These are phyloP conservation scores for Drosophila littoralis DNA, from an alignment of 1,140 invertebrate genomes.

Conservation along the genomic window DNA sequence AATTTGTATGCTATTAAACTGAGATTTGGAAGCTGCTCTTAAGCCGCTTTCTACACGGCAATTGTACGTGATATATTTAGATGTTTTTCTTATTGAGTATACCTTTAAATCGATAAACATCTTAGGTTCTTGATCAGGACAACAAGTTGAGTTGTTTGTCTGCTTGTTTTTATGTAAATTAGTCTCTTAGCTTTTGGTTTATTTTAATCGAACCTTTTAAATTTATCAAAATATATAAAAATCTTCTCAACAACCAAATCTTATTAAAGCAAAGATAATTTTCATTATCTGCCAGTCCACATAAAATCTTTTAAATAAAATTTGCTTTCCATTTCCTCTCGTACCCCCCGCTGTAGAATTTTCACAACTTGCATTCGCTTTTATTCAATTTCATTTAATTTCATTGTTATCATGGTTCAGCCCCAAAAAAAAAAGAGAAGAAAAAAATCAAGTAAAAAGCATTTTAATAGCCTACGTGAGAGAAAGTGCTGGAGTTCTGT, in stretches of 20 bases:
- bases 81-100: too few relatives aligned
- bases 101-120: too few relatives aligned
- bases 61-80: not conserved
- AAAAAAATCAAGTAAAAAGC: not conserved
- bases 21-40: not conserved
- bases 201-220: too few relatives aligned
- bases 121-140: too few relatives aligned
- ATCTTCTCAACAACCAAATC: not conserved
- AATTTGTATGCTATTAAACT: not conserved
- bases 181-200: too few relatives aligned
- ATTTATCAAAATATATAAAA: too few relatives aligned
- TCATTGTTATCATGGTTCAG: slow-evolving; percentile 38
- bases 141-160: too few relatives aligned
- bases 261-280: not conserved
- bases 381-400: slow-evolving; percentile 44
- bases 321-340: not conserved
- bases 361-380: slow-evolving; percentile 34
- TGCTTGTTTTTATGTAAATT: too few relatives aligned
- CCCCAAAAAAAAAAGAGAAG: slow-evolving; percentile 49
- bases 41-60: slow-evolving; percentile 1
- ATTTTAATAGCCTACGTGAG: slow-evolving; percentile 75
- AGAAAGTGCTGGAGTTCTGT: slow-evolving; percentile 75
- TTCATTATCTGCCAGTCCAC: not conserved
- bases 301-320: not conserved
- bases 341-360: not conserved